Evolutionary conservation across 1,140 invertebrate genomes (phyloP), one percentile per base, ranked within the genome.

Genomic region (Heliconius hermathena): DNA sequence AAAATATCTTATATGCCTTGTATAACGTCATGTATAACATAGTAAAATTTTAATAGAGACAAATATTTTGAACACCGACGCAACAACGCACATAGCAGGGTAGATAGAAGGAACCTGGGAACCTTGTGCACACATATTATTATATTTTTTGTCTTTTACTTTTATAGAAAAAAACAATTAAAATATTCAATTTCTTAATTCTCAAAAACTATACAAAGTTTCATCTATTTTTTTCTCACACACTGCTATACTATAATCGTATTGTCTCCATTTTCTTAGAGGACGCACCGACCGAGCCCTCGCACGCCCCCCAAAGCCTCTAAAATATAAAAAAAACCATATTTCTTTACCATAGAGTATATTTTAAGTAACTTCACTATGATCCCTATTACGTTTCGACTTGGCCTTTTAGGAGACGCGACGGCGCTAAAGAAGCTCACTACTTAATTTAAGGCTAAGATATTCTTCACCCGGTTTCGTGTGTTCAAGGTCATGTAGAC

Each of bases 181-280:
- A 36, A 36, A 6, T 36, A 46, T 46, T 46, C 13, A 46, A 16
- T 46, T 46, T 46, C 41, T 46, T 46, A 46, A 46, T 46, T 46
- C 16, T 5, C 4, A 46, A 46, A 46, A 46, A 46, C 13, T 46
- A 46, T 3, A 52, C 18, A 20, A 52, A 41, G 22, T 22, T 20
- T 20, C n/a, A 46, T 78, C 71, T 66, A 18, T 22, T 16, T 70
- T 77, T 76, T 77, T 74, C 18, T n/a, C 80, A 77, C 88, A 84
- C 89, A 91, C 90, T 91, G 74, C 73, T 79, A 76, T 85, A 88
- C 85, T 88, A 89, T 90, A 89, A 91, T 93, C 88, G 89, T 89
- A 91, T 90, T 89, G 89, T 93, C 90, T 91, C 87, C 87, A 87
- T 92, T 90, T 92, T 93, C 87, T 88, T 89, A 93, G 89, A 92